Evolutionary conservation across 2,797 vertebrate genomes (phyloP), one percentile per base, ranked within the genome.

Genomic region (Phoeniculus purpureus): DNA sequence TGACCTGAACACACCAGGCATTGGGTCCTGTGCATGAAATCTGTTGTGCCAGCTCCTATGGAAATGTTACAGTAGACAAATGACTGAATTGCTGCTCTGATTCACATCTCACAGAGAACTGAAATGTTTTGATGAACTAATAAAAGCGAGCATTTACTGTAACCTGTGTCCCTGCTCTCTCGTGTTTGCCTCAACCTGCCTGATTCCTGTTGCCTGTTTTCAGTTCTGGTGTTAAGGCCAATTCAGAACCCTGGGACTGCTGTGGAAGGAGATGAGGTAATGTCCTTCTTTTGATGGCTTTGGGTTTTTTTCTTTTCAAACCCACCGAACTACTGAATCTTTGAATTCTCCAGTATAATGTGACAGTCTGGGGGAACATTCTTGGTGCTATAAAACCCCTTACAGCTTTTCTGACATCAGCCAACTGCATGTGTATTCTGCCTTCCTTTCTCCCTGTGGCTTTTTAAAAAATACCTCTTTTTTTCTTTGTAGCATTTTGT

Each of bases 131-230:
- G 68, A 74, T 82, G 66, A 88, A 54, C n/a, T 80, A 60, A 95
- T 95, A 96, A 94, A 95, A 76, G 58, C 74, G 32, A 93, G 48
- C 73, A 26, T 95, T 94, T 89, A 50, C 65, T 77, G 25, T 18
- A 74, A 94, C 65, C 40, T 79, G 81, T 67, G 81, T 95, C 58
- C 66, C 52, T 94, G 40, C 81, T 93, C 70, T 89, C 64, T 94
- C 43, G 12, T 25, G 4, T 76, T 77, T 75, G 23, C 48, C 85
- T 26, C 7, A 6, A 54, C 92, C 88, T 55, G 37, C 23, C 47
- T 26, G 7, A 27, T 56, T 79, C 7, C 27, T 66, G 9, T 73
- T 77, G 47, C 34, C 20, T 16, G 10, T 77, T 84, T 79, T 70
- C 19, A 22, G 1, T 79, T 64, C 47, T 67, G 64, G 4, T 88